Percentiles rank a stretch among this genome's conserved stretches.
phyloP scores from a whole-genome alignment of 37 sponge, comb jelly and placozoan genomes.

The Tethya wilhelma region DNA sequence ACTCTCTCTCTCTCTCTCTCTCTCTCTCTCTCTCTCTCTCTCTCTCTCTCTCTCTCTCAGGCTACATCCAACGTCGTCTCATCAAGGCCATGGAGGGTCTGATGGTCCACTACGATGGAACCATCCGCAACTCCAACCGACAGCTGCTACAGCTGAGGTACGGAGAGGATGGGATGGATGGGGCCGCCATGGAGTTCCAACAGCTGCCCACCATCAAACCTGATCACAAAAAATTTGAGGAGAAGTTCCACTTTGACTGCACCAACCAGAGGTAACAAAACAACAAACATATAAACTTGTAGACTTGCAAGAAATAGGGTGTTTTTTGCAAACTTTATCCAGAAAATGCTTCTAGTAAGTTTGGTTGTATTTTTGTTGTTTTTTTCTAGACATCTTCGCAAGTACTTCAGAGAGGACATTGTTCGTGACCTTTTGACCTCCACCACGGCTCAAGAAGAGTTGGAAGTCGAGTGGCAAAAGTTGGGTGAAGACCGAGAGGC shows the following conservation, averaged over 20 bases:
- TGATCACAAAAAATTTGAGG: slow-evolving; percentile 80
- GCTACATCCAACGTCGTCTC: slow-evolving; percentile 98
- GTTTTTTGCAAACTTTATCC: too few species aligned
- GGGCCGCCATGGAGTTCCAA: slow-evolving; percentile 96
- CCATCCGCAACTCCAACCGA: slow-evolving; percentile 89
- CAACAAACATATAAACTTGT: too few species aligned
- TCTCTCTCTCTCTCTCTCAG: slow-evolving; percentile 24
- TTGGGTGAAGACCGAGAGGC: slow-evolving; percentile 85
- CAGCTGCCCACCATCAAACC: slow-evolving; percentile 87
- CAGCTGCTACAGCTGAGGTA: slow-evolving; percentile 96
- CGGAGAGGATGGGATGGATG: slow-evolving; percentile 99
- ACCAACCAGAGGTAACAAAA: slow-evolving; percentile 92
- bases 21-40: background rate
- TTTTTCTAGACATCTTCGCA: slow-evolving; percentile 49
- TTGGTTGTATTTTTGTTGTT: slow-evolving; percentile 5
- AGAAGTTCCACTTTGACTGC: slow-evolving; percentile 86
- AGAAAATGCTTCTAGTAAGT: too few species aligned
- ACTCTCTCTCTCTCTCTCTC: slow-evolving; percentile 8
- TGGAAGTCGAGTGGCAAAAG: slow-evolving; percentile 87
- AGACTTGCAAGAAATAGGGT: too few species aligned
- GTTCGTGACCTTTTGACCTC: slow-evolving; percentile 78
- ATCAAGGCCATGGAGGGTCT: slow-evolving; percentile 99
- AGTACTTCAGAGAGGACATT: slow-evolving; percentile 79
- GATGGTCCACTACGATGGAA: slow-evolving; percentile 97
- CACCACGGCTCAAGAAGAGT: slow-evolving; percentile 65